phyloP scores from a whole-genome alignment of 2,797 vertebrate genomes.

The Smutsia temminckii region DNA sequence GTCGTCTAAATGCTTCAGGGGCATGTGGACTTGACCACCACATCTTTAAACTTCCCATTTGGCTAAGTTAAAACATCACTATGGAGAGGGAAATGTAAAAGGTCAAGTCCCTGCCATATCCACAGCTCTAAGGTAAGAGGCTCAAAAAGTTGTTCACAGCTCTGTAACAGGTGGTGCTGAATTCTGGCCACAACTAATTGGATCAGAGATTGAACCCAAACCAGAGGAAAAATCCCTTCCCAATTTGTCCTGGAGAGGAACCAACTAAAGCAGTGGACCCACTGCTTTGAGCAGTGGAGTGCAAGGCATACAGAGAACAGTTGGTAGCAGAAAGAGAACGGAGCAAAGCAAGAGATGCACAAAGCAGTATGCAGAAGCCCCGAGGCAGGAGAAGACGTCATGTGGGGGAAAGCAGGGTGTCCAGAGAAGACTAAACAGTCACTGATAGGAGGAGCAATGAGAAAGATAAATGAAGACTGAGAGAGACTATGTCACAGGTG shows the following conservation, averaged over 20 bases:
- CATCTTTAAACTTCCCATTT: background rate
- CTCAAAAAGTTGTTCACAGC: background rate
- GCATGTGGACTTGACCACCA: background rate
- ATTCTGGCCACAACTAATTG: slow-evolving; percentile 44
- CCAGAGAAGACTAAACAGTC: background rate
- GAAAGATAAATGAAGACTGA: background rate
- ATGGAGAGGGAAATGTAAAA: background rate
- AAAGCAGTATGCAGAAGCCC: background rate
- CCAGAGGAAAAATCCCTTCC: background rate
- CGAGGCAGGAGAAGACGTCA: background rate
- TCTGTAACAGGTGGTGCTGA: slow-evolving; percentile 41
- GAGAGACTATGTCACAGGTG: background rate
- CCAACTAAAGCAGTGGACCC: background rate
- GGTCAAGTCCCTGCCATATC: background rate
- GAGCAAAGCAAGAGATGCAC: background rate
- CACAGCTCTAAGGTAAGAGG: slow-evolving; percentile 10
- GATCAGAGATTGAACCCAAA: slow-evolving; percentile 17
- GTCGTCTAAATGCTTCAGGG: background rate
- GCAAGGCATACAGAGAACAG: background rate
- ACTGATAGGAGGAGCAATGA: background rate
- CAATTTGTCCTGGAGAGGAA: slow-evolving; percentile 28
- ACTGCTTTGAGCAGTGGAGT: background rate
- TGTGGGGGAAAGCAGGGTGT: background rate
- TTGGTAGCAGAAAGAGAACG: background rate
- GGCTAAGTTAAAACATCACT: background rate